Evolutionary conservation across 2,888 invertebrate genomes (phyloP), one percentile per base, ranked within the genome.

Genomic region (Xestia ashworthii): DNA sequence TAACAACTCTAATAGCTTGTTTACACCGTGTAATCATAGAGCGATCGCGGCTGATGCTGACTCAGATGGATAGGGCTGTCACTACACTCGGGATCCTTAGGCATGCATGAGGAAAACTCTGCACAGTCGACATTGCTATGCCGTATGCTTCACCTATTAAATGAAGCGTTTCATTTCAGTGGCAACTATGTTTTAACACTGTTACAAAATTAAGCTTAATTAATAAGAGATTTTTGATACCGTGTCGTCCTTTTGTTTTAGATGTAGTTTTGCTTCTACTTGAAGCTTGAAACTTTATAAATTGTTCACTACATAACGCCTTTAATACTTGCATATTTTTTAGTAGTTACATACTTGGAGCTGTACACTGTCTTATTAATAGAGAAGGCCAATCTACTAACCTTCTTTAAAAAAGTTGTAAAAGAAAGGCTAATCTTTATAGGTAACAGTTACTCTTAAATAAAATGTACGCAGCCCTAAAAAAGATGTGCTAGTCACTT

Each of bases 1-100:
- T 78, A 76, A 78, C 74, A 72, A 71, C 81, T 68, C 80, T 88
- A 82, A 88, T 88, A 75, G 78, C 83, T 85, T 87, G 90, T 90
- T 89, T 84, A 88, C 88, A 77, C 72, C 84, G 70, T 81, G 86
- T 89, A 85, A 89, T 87, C 76, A 80, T 71, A 64, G 48, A 66
- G 62, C 58, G 48, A 76, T 73, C 32, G 72, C 69, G 53, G 62
- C 0, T 66, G 71, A 80, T 74, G 76, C 74, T 81, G 78, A 78
- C 65, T 69, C 69, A 66, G 66, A 46, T 6, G 12, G 58, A 68
- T 76, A 82, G 85, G 82, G 85, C 65, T 82, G 85, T 6, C 81
- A 67, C 53, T 55, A 3, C 11, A 5, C 11, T 32, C 12, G 73
- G 65, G 53, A 70, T 80, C 62, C 62, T 70, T 64, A 16, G 5